A percentile compares a stretch with the other conserved stretches of the same genome.
phyloP scores from a whole-genome alignment of 2,888 invertebrate genomes.

The Papilio gigon region DNA sequence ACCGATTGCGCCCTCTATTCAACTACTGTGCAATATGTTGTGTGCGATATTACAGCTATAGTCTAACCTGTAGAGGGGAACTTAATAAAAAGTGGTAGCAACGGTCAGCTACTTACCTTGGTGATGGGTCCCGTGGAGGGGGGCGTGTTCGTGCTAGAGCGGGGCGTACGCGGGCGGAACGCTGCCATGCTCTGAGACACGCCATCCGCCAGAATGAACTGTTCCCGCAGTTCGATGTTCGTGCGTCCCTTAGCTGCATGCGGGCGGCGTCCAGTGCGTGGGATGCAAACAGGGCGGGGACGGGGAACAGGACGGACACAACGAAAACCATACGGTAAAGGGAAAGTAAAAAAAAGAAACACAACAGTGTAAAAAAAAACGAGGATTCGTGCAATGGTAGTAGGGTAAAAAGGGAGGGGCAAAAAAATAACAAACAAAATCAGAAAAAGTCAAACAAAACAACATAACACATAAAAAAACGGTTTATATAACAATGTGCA shows the following conservation, averaged over 20 bases:
- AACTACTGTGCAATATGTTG: conserved; percentile 78
- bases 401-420: conserved; percentile 67
- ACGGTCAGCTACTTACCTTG: conserved; percentile 87
- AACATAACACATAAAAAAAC: conserved; percentile 66
- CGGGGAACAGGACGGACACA: conserved; percentile 58
- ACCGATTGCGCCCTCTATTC: conserved; percentile 78
- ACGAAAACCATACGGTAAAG: conserved; percentile 76
- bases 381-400: conserved; percentile 77
- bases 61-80: conserved; percentile 69
- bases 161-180: conserved; percentile 97
- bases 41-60: conserved; percentile 74
- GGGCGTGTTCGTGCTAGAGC: conserved; percentile 88
- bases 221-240: conserved; percentile 99
- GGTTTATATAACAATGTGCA: conserved; percentile 70
- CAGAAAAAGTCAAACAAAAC: conserved; percentile 79
- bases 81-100: conserved; percentile 53
- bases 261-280: conserved; percentile 81
- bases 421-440: conserved; percentile 82
- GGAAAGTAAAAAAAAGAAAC: conserved; percentile 65
- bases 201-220: conserved; percentile 99
- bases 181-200: conserved; percentile 99
- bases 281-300: conserved; percentile 64
- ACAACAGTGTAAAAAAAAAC: conserved; percentile 75
- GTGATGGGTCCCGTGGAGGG: conserved; percentile 94
- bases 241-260: conserved; percentile 99